Conservation (phyloP, 2,888 invertebrate species). For the Phyto melanocephala region DNA sequence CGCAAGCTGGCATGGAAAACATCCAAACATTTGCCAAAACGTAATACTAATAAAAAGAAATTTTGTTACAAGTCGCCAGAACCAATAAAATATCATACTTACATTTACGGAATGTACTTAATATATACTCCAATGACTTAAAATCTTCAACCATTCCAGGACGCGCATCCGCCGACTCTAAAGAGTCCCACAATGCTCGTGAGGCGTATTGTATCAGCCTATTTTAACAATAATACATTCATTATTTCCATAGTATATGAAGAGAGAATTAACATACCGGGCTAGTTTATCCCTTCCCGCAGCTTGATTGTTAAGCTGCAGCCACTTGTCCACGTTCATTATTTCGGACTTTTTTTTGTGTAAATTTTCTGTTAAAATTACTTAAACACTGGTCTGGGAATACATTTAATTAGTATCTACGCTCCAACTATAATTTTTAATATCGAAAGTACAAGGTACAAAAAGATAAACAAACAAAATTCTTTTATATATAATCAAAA, state of each 20-base stretch:
- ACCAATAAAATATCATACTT: conserved; percentile 73
- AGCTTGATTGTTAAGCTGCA: conserved; percentile 75
- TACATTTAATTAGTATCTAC: not conserved
- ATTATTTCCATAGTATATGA: too few relatives aligned
- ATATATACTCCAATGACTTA: conserved; percentile 88
- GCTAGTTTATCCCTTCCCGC: conserved; percentile 78
- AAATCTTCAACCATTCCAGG: conserved; percentile 86
- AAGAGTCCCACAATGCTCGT: conserved; percentile 88
- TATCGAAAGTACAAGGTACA: conserved; percentile 70
- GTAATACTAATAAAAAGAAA: conserved; percentile 83
- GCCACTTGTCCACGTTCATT: conserved; percentile 76
- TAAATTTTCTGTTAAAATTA: not conserved
- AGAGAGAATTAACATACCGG: conserved; percentile 67
- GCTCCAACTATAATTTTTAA: not conserved
- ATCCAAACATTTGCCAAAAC: conserved; percentile 92
- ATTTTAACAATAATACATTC: conserved; percentile 42
- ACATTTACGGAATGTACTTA: conserved; percentile 93
- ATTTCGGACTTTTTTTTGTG: not conserved
- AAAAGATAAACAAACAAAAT: conserved; percentile 62
- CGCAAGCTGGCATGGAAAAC: conserved; percentile 87
- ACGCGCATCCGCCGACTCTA: conserved; percentile 81
- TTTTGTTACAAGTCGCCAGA: not conserved
- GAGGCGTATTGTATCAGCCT: conserved; percentile 91
- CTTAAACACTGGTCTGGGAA: not conserved
- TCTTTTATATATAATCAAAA: not conserved